phyloP scores from a whole-genome alignment of 2,797 vertebrate species.

The Columba guinea region DNA sequence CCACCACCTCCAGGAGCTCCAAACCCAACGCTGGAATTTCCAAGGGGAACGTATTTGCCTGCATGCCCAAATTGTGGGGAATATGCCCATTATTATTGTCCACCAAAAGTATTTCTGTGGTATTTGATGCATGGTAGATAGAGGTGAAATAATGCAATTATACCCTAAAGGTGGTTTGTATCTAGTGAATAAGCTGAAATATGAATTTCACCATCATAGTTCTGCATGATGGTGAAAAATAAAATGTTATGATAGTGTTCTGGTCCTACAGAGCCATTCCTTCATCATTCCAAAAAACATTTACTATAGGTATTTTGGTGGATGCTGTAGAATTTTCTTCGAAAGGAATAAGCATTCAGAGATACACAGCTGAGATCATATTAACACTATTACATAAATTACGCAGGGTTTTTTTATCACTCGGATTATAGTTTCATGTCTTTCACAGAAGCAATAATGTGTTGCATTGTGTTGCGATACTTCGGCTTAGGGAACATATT shows the following conservation, averaged over 20 bases:
- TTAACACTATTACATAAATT: background rate
- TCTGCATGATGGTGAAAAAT: background rate
- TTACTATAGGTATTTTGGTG: background rate
- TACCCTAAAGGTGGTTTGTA: background rate
- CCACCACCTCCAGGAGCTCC: background rate
- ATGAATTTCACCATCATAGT: background rate
- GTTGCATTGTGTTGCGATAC: slow-evolving; percentile 17
- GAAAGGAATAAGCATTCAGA: slow-evolving; percentile 30
- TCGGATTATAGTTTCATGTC: slow-evolving; percentile 11
- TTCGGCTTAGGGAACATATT: slow-evolving; percentile 35
- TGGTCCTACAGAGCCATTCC: background rate
- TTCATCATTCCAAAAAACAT: background rate
- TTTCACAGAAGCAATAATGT: slow-evolving; percentile 44
- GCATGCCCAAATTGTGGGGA: background rate
- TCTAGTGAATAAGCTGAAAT: background rate
- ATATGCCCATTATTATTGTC: background rate
- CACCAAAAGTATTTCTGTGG: background rate
- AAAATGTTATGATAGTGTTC: background rate
- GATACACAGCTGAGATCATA: background rate
- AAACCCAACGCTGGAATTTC: slow-evolving; percentile 35
- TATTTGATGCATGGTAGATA: background rate
- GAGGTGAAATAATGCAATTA: background rate
- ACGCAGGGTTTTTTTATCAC: background rate
- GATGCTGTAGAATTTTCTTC: slow-evolving; percentile 20
- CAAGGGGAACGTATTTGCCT: background rate